phyloP scores from a whole-genome alignment of 2,113 vertebrate species.

The Leptocoma aspasia region DNA sequence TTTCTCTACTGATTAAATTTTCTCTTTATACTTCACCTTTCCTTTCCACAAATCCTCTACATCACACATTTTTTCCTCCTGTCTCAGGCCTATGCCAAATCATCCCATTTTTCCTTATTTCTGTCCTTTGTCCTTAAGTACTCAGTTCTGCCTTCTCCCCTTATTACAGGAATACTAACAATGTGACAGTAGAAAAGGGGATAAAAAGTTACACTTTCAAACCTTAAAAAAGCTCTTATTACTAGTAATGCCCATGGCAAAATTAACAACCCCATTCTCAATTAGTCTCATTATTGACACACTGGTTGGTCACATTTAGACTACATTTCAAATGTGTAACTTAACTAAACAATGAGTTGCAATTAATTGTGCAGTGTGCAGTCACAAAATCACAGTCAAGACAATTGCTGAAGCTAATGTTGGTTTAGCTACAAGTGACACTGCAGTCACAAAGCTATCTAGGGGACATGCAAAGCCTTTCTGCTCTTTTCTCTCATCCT shows the following conservation, averaged over 20 bases:
- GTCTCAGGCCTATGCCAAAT: background rate
- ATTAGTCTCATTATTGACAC: background rate
- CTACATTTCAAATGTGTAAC: background rate
- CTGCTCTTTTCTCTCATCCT: background rate
- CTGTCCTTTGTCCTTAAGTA: background rate
- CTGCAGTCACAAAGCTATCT: background rate
- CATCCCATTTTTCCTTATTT: background rate
- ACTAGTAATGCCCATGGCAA: background rate
- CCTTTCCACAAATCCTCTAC: background rate
- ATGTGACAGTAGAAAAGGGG: background rate
- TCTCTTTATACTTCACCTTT: background rate
- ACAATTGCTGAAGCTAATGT: background rate
- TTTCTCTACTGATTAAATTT: background rate
- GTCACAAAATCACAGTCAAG: background rate
- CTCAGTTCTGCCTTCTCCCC: background rate
- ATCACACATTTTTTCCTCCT: background rate
- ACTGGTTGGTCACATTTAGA: background rate
- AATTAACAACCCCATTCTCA: background rate
- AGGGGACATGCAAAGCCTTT: background rate
- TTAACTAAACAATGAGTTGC: background rate
- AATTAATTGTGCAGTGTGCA: background rate
- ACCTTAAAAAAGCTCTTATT: background rate
- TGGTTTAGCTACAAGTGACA: background rate
- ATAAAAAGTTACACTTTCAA: background rate
- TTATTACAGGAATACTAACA: background rate